Percentiles rank a stretch among this genome's conserved stretches.
phyloP scores from a whole-genome alignment of 1,140 invertebrate species.

The Chrysopa pallens region DNA sequence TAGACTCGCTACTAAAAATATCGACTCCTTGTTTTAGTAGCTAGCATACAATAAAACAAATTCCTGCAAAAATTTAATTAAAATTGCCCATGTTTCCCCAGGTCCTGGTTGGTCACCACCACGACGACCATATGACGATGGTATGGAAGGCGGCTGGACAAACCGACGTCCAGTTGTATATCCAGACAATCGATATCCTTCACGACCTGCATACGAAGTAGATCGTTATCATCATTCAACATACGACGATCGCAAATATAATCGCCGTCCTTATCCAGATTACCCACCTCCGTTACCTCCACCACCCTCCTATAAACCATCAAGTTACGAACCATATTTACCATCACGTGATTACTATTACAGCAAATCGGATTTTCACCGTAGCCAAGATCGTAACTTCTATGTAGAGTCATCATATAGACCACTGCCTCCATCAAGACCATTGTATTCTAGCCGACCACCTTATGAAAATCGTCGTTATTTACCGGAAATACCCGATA shows the following conservation, averaged over 20 bases:
- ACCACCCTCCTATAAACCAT: neutral
- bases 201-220: neutral
- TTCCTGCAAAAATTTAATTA: too few species aligned
- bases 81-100: too few species aligned
- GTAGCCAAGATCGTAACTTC: neutral
- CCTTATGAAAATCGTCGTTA: neutral
- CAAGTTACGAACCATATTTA: constrained; percentile 5
- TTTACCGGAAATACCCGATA: neutral
- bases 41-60: too few species aligned
- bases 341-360: constrained; percentile 1
- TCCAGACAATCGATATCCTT: neutral
- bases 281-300: neutral
- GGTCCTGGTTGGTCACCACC: too few species aligned
- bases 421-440: neutral
- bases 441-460: too few species aligned
- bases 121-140: too few species aligned
- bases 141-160: neutral
- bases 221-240: constrained; percentile 11
- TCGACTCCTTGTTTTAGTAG: too few species aligned
- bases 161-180: neutral
- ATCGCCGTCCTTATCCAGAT: constrained; percentile 4
- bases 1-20: too few species aligned
- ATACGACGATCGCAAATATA: constrained; percentile 2
- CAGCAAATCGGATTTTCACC: neutral
- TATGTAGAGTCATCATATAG: neutral